Evolutionary conservation across 1,140 invertebrate species (phyloP).

Genomic region (Delia radicum): DNA sequence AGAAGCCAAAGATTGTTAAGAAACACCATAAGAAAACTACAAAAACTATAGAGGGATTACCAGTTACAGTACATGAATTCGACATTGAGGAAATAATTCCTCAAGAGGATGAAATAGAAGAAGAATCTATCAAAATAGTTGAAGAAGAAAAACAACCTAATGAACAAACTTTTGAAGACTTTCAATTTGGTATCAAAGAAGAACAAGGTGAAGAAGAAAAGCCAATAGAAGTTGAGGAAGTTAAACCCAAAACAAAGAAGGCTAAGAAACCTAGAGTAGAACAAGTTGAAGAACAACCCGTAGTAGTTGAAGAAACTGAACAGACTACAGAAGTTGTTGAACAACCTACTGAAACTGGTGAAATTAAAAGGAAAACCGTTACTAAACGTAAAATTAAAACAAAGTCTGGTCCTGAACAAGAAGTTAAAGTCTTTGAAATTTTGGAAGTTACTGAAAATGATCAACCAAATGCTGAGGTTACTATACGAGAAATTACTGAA

Average conservation of each 20-base stretch:
- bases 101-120: conserved; percentile 41
- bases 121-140: conserved; percentile 46
- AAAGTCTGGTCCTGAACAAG: conserved; percentile 42
- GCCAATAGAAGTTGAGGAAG: conserved; percentile 38
- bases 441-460: conserved; percentile 52
- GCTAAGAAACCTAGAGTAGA: conserved; percentile 37
- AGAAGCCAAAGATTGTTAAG: no score
- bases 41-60: conserved; percentile 44
- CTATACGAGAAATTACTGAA: conserved; percentile 37
- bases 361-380: conserved; percentile 44
- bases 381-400: conserved; percentile 48
- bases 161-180: conserved; percentile 42
- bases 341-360: conserved; percentile 52
- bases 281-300: conserved; percentile 20
- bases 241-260: conserved; percentile 33
- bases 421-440: conserved; percentile 47
- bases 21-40: conserved; percentile 33
- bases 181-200: no score
- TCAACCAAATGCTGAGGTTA: conserved; percentile 46
- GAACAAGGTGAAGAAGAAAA: conserved; percentile 42
- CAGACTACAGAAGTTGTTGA: conserved; percentile 42
- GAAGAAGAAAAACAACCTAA: conserved; percentile 50
- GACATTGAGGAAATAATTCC: conserved; percentile 49
- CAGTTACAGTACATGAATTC: conserved; percentile 51
- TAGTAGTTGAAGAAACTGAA: conserved; percentile 39